Conservation (phyloP, 2,113 vertebrate species). For the Bostrychus sinensis region DNA sequence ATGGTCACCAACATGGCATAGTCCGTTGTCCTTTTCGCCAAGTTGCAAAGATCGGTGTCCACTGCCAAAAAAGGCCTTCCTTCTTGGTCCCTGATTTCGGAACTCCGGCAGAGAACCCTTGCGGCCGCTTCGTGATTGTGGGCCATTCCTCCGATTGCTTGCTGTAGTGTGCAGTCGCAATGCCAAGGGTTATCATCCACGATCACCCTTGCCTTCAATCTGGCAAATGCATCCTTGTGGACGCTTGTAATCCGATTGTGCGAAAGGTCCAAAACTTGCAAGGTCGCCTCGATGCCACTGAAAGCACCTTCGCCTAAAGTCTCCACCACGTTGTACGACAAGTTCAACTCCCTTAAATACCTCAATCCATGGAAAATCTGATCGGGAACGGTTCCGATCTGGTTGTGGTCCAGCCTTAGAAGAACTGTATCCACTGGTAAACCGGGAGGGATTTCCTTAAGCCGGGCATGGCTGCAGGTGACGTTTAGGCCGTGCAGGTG, state of each 20-base stretch:
- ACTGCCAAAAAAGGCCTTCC: slow-evolving; percentile 91
- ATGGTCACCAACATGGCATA: slow-evolving; percentile 99
- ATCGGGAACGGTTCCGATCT: slow-evolving; percentile 94
- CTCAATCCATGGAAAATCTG: slow-evolving; percentile 93
- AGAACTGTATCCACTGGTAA: slow-evolving; percentile 92
- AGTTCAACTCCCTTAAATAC: slow-evolving; percentile 92
- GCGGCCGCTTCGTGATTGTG: slow-evolving; percentile 93
- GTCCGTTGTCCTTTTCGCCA: slow-evolving; percentile 96
- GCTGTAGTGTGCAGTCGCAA: slow-evolving; percentile 96
- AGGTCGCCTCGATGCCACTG: slow-evolving; percentile 89
- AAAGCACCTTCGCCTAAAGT: slow-evolving; percentile 95
- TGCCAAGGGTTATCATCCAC: slow-evolving; percentile 98
- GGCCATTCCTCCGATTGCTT: slow-evolving; percentile 93
- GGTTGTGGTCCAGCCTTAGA: slow-evolving; percentile 95
- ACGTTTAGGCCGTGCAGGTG: slow-evolving; percentile 88
- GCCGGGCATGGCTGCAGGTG: slow-evolving; percentile 94
- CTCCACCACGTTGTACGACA: slow-evolving; percentile 96
- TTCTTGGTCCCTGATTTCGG: slow-evolving; percentile 89
- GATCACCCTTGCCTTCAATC: slow-evolving; percentile 90
- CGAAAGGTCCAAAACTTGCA: slow-evolving; percentile 95
- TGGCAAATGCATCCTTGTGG: slow-evolving; percentile 93
- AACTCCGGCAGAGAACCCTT: slow-evolving; percentile 93
- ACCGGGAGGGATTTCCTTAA: slow-evolving; percentile 96
- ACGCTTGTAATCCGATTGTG: slow-evolving; percentile 96
- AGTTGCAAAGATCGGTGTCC: slow-evolving; percentile 94